phyloP scores from a whole-genome alignment of 2,888 invertebrate species.

The Drosophila crucigera region DNA sequence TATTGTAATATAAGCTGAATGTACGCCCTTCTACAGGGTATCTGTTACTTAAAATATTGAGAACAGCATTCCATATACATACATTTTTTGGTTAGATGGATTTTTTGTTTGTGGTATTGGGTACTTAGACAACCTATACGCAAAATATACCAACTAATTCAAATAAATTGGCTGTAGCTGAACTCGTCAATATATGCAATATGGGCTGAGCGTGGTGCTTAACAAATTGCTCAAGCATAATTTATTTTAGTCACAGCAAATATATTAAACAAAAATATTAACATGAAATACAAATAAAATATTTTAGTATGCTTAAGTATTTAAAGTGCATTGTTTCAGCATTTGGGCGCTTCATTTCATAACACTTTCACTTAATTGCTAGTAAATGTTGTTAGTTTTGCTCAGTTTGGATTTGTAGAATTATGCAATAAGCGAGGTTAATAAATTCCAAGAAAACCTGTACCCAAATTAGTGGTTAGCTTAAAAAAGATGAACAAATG shows the following conservation, averaged over 20 bases:
- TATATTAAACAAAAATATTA: slow-evolving; percentile 6
- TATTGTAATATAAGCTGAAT: not conserved
- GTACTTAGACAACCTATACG: slow-evolving; percentile 23
- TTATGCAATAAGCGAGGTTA: slow-evolving; percentile 47
- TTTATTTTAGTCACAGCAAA: slow-evolving; percentile 6
- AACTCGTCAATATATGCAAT: slow-evolving; percentile 60
- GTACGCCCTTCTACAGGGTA: not conserved
- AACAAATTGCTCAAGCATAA: slow-evolving; percentile 34
- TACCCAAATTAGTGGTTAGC: slow-evolving; percentile 52
- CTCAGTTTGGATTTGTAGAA: slow-evolving; percentile 8
- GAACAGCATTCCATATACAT: not conserved
- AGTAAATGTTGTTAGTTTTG: slow-evolving; percentile 55
- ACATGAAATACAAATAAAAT: slow-evolving; percentile 5
- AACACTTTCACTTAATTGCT: slow-evolving; percentile 74
- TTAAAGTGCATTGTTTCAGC: slow-evolving; percentile 41
- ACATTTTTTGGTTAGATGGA: not conserved
- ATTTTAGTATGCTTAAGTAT: slow-evolving; percentile 43
- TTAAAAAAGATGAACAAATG: slow-evolving; percentile 35
- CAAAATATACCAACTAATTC: slow-evolving; percentile 72
- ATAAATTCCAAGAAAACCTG: slow-evolving; percentile 54
- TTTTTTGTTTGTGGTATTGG: not conserved
- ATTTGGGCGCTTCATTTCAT: slow-evolving; percentile 53
- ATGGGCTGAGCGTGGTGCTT: not conserved
- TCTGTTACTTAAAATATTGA: not conserved
- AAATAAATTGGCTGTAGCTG: slow-evolving; percentile 62